These are phyloP conservation scores for Toxonevra muliebris DNA, from an alignment of 2,888 invertebrate genomes.

Conservation along the genomic window DNA sequence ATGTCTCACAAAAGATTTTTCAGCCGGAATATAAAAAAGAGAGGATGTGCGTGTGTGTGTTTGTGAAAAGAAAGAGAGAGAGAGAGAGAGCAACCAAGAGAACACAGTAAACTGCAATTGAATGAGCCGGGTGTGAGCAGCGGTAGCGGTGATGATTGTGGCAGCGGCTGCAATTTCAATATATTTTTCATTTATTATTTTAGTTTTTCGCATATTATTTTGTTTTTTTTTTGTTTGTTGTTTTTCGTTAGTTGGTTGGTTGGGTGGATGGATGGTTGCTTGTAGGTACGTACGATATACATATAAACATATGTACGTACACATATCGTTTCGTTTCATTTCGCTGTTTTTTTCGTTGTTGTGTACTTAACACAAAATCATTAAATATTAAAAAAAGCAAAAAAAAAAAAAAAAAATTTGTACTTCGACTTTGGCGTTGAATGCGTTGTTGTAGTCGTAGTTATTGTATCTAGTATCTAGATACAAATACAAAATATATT, in stretches of 20 bases:
- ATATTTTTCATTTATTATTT: slow-evolving; percentile 30
- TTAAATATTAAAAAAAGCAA: slow-evolving; percentile 21
- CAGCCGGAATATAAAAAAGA: neutral
- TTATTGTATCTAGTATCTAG: too few relatives aligned
- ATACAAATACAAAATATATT: neutral
- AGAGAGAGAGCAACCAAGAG: neutral
- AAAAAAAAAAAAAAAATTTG: neutral
- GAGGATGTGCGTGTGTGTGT: neutral
- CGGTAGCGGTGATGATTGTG: neutral
- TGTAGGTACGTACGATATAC: slow-evolving; percentile 19
- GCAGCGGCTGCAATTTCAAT: slow-evolving; percentile 26
- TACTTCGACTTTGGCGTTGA: slow-evolving; percentile 8
- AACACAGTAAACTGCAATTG: neutral
- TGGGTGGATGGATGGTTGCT: slow-evolving; percentile 11
- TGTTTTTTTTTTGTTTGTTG: slow-evolving; percentile 9
- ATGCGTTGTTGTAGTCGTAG: neutral
- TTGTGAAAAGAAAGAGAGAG: neutral
- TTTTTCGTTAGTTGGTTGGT: slow-evolving; percentile 15
- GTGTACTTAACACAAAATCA: slow-evolving; percentile 13
- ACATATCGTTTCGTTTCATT: slow-evolving; percentile 21
- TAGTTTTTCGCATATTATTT: slow-evolving; percentile 30
- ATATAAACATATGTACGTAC: slow-evolving; percentile 1
- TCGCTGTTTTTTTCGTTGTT: slow-evolving; percentile 9
- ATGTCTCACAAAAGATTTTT: slow-evolving; percentile 13
- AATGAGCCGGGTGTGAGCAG: slow-evolving; percentile 23